Evolutionary conservation across 2,113 vertebrate genomes (phyloP).

Genomic region (Petromus typicus): DNA sequence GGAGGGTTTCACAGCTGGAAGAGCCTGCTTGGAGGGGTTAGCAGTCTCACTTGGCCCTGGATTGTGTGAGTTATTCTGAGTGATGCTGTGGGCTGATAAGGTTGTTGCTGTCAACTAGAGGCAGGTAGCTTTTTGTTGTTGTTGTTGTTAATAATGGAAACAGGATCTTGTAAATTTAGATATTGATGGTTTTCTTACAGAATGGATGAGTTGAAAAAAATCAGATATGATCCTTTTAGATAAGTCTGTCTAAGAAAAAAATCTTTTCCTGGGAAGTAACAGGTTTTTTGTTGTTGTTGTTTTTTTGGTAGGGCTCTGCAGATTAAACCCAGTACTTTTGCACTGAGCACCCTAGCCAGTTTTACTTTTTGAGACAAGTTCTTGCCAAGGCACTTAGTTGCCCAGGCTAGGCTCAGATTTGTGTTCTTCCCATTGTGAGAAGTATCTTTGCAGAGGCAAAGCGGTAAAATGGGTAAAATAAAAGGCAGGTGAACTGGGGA

Average conservation of each 20-base stretch:
- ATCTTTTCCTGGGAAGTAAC: slow-evolving; percentile 35
- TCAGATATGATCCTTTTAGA: neutral
- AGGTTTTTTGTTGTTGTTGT: neutral
- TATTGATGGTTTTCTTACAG: slow-evolving; percentile 37
- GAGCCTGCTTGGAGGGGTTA: neutral
- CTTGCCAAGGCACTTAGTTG: neutral
- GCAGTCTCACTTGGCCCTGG: neutral
- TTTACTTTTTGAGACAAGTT: neutral
- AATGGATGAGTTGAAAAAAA: neutral
- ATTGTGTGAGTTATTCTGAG: neutral
- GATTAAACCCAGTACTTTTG: neutral
- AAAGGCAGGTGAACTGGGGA: neutral
- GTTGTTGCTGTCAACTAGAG: neutral
- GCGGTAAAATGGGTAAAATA: neutral
- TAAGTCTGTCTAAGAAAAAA: slow-evolving; percentile 44
- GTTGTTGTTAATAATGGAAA: neutral
- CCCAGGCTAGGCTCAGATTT: neutral
- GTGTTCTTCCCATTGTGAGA: neutral
- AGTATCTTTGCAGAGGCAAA: slow-evolving; percentile 18
- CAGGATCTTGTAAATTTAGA: slow-evolving; percentile 5
- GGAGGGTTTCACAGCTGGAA: neutral
- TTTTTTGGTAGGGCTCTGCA: too few species aligned
- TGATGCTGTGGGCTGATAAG: neutral
- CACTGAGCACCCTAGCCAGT: neutral
- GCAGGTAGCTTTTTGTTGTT: neutral